Evolutionary conservation across 1,140 invertebrate species (phyloP).

Genomic region (Tetranychus urticae): DNA sequence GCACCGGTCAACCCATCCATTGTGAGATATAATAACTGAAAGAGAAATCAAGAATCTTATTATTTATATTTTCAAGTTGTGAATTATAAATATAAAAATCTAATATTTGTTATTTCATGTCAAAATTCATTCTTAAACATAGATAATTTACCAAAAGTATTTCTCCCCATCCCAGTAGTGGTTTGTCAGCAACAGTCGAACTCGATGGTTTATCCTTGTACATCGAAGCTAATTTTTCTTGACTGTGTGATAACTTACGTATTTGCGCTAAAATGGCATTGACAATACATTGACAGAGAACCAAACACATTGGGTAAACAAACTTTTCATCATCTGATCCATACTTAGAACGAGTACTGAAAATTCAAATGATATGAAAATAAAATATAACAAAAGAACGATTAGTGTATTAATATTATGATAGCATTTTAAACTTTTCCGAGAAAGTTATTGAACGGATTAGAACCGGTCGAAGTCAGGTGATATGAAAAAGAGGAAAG

Average conservation of each 20-base stretch:
- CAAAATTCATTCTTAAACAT: neutral
- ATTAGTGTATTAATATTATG: neutral
- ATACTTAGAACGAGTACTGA: conserved; percentile 57
- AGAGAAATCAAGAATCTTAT: conserved; percentile 1
- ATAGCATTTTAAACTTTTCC: neutral
- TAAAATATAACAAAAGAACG: neutral
- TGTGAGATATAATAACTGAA: conserved; percentile 47
- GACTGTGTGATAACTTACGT: conserved; percentile 22
- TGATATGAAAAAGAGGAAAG: too few species aligned
- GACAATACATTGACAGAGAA: conserved; percentile 67
- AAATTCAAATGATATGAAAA: neutral
- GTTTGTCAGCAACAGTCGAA: conserved; percentile 9
- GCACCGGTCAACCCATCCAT: conserved; percentile 81
- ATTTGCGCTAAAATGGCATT: conserved; percentile 63
- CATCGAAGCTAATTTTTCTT: conserved; percentile 21
- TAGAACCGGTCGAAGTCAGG: too few species aligned
- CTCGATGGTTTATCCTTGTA: conserved; percentile 44
- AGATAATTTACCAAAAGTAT: conserved; percentile 33
- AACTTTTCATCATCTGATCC: conserved; percentile 48
- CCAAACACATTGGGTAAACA: conserved; percentile 54
- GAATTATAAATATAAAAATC: neutral
- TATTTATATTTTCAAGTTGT: neutral
- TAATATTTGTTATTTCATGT: neutral
- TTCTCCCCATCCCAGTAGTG: conserved; percentile 49
- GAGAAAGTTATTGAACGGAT: neutral